phyloP scores from a whole-genome alignment of 2,888 invertebrate species.

The Meiosimyza decipiens region DNA sequence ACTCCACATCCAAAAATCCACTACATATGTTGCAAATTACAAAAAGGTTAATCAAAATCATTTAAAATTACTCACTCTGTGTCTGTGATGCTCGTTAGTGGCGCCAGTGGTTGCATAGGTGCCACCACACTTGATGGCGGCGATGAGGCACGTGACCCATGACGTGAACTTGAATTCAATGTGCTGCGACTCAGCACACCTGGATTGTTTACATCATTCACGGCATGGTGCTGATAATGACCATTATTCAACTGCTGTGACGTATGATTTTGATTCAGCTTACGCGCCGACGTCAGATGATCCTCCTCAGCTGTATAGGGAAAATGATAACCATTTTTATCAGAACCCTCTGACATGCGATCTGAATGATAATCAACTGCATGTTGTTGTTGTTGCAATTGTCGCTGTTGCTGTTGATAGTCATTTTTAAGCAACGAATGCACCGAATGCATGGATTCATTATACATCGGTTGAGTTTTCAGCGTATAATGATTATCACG shows the following conservation, averaged over 20 bases:
- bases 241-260: slow-evolving; percentile 52
- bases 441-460: slow-evolving; percentile 64
- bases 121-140: slow-evolving; percentile 69
- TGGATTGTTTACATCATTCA: slow-evolving; percentile 71
- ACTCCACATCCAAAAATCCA: neutral
- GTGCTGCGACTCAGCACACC: slow-evolving; percentile 64
- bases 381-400: slow-evolving; percentile 62
- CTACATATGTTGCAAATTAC: neutral
- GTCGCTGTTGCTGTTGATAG: slow-evolving; percentile 68
- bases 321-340: slow-evolving; percentile 84
- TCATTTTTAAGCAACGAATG: slow-evolving; percentile 66
- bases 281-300: slow-evolving; percentile 69
- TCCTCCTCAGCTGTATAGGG: slow-evolving; percentile 88
- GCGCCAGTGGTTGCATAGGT: slow-evolving; percentile 71
- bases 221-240: slow-evolving; percentile 45
- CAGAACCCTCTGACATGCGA: slow-evolving; percentile 77
- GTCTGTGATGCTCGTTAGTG: slow-evolving; percentile 74
- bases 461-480: slow-evolving; percentile 58
- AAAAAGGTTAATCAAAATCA: neutral
- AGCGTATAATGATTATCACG: slow-evolving; percentile 64
- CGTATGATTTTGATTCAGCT: slow-evolving; percentile 54
- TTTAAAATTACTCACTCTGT: slow-evolving; percentile 70
- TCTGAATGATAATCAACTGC: slow-evolving; percentile 68
- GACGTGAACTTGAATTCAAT: slow-evolving; percentile 58
- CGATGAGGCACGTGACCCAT: slow-evolving; percentile 63